Evolutionary conservation across 2,888 invertebrate species (phyloP), one percentile per base, ranked within the genome.

Genomic region (Furcula furcula): DNA sequence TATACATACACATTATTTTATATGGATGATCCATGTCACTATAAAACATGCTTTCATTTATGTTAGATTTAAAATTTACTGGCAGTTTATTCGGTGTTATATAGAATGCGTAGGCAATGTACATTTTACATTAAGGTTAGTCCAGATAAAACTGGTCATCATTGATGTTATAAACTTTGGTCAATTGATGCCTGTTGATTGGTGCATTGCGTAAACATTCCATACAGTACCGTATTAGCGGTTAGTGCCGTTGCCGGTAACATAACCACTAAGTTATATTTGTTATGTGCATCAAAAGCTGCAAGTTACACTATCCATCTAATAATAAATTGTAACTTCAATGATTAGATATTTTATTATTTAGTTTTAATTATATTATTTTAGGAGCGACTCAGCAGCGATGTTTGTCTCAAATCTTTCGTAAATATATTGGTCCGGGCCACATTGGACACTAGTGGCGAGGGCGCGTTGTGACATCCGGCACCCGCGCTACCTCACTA

Each of bases 321-420:
- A 50, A 43, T 44, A 59, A 43, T 53, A 42, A 53, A 51, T 47
- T 59, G 47, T 58, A 54, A 57, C 46, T 39, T 65, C 66, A 53
- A 60, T 65, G 65, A 55, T 56, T 68, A 69, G 57, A 68, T 72
- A 66, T 65, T 76, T 68, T 73, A 69, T 75, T 75, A 68, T 75
- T 76, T 75, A 77, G 65, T 76, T 77, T 64, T 74, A 69, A 71
- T 71, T 66, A 62, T 65, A 61, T 59, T 65, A 65, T 64, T 52
- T n/a, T 58, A 56, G 44, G 59, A 69, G 57, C 63, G 59, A 64
- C 74, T 80, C 76, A 65, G 76, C 74, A 71, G 57, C 40, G 63
- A 64, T 59, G 52, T 56, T 65, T 58, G 65, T 67, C 65, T 68
- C 61, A 74, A 71, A 73, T 68, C 53, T 54, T 55, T 52, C 45